Evolutionary conservation across 2,888 invertebrate species (phyloP).

Genomic region (Tachina lurida): DNA sequence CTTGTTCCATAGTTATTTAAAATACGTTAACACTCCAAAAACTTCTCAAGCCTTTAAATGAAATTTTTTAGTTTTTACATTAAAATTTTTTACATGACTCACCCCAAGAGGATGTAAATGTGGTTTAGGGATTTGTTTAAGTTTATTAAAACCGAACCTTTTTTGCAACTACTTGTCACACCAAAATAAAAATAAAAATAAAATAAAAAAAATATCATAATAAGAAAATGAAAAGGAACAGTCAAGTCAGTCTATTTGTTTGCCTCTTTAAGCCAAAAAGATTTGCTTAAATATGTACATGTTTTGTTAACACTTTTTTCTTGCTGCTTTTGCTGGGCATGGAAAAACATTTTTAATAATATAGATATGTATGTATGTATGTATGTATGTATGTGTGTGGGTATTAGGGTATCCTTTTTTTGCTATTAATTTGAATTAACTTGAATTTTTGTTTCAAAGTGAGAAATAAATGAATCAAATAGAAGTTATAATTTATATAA

Average conservation of each 20-base stretch:
- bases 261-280: conserved; percentile 56
- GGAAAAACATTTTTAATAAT: not conserved
- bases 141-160: conserved; percentile 65
- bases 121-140: conserved; percentile 52
- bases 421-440: too few relatives aligned
- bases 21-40: too few relatives aligned
- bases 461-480: too few relatives aligned
- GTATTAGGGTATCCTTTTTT: too few relatives aligned
- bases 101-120: conserved; percentile 59
- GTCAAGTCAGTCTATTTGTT: conserved; percentile 51
- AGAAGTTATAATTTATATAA: too few relatives aligned
- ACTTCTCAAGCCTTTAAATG: not conserved
- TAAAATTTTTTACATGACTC: conserved; percentile 51
- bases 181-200: not conserved
- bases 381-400: too few relatives aligned
- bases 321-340: conserved; percentile 9
- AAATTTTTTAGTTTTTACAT: not conserved
- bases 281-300: conserved; percentile 65
- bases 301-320: conserved; percentile 66
- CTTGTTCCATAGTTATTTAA: too few relatives aligned
- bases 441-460: too few relatives aligned
- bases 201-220: conserved; percentile 59
- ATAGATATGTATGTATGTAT: too few relatives aligned
- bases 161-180: conserved; percentile 51
- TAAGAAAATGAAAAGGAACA: conserved; percentile 57